Evolutionary conservation across 2,113 vertebrate genomes (phyloP).

Genomic region (Megaceryle maxima): DNA sequence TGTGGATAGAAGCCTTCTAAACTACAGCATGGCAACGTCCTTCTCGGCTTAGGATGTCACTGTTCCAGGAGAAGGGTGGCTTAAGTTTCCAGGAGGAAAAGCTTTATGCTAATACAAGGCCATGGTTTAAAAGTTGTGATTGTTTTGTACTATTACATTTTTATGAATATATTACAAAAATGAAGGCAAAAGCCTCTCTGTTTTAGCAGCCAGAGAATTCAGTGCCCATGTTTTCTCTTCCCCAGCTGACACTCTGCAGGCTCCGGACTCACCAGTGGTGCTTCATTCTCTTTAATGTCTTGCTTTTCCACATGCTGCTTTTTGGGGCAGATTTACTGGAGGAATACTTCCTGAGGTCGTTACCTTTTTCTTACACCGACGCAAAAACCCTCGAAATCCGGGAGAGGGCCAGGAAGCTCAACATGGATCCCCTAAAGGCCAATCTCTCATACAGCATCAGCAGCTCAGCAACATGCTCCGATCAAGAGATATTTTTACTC

Average conservation of each 20-base stretch:
- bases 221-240: not conserved
- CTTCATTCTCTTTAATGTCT: slow-evolving; percentile 87
- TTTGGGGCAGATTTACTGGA: slow-evolving; percentile 92
- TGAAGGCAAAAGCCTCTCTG: not conserved
- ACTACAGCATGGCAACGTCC: rapidly evolving
- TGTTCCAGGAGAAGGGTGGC: not conserved
- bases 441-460: slow-evolving; percentile 76
- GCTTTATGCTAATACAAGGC: not conserved
- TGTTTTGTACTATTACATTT: not conserved
- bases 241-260: slow-evolving; percentile 81
- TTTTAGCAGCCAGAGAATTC: not conserved
- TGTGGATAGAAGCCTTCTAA: not conserved
- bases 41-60: not conserved
- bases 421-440: slow-evolving; percentile 66
- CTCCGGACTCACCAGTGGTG: slow-evolving; percentile 92
- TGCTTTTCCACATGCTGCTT: slow-evolving; percentile 88
- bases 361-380: slow-evolving; percentile 80
- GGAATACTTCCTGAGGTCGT: slow-evolving; percentile 85
- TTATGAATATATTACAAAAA: not conserved
- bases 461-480: slow-evolving; percentile 68
- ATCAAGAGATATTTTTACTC: slow-evolving; percentile 83
- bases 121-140: rapidly evolving
- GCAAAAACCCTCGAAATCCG: slow-evolving; percentile 77
- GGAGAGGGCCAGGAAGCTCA: slow-evolving; percentile 83
- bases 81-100: not conserved